Evolutionary conservation across 2,888 invertebrate species (phyloP).

Genomic region (Osmoderma eremita): DNA sequence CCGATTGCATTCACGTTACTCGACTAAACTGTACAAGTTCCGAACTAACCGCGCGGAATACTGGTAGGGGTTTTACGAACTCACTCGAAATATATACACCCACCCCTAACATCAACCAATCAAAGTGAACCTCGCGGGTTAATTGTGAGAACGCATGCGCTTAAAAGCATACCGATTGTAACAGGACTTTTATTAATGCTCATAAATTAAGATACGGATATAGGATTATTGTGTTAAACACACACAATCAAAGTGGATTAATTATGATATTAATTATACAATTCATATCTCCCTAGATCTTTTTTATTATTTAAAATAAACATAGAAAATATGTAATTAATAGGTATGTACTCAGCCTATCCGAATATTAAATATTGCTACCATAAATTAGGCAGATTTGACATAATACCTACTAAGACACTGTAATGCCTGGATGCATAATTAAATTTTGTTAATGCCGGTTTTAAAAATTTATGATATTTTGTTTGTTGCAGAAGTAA

Average conservation of each 20-base stretch:
- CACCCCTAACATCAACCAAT: slow-evolving; percentile 54
- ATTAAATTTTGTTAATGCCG: no score
- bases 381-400: no score
- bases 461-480: no score
- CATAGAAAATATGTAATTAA: no score
- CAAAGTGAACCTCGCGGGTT: slow-evolving; percentile 34
- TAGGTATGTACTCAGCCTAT: no score
- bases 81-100: slow-evolving; percentile 46
- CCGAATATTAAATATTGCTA: no score
- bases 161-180: slow-evolving; percentile 58
- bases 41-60: slow-evolving; percentile 54
- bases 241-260: slow-evolving; percentile 58
- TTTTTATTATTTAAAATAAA: no score
- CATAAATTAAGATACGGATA: slow-evolving; percentile 52
- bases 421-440: no score
- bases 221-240: slow-evolving; percentile 50
- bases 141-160: slow-evolving; percentile 52
- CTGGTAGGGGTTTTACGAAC: slow-evolving; percentile 51
- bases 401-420: no score
- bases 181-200: slow-evolving; percentile 52
- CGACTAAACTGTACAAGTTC: no score
- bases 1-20: slow-evolving; percentile 1
- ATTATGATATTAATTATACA: slow-evolving; percentile 42
- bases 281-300: no score
- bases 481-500: no score